These are phyloP conservation scores for Acrobeloides nanus DNA, from an alignment of 2,888 invertebrate species.

Conservation along the genomic window DNA sequence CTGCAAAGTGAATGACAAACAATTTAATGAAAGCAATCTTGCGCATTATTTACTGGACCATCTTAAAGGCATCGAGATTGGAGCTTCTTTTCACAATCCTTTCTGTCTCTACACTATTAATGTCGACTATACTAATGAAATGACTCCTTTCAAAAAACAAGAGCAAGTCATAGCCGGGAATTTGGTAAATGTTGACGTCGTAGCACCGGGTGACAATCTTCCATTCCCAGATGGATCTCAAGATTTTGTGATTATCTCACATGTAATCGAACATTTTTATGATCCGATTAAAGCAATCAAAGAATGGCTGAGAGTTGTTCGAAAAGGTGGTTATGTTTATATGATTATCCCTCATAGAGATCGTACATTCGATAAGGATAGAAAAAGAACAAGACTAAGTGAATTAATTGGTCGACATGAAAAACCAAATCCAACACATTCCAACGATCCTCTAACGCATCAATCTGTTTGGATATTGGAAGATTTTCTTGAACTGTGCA, in stretches of 20 bases:
- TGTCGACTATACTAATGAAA: slow-evolving; percentile 5
- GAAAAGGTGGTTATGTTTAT: slow-evolving; percentile 11
- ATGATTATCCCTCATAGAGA: slow-evolving; percentile 16
- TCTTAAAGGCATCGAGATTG: slow-evolving; percentile 10
- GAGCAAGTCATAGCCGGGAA: neutral
- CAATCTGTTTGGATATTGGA: slow-evolving; percentile 12
- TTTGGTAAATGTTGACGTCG: slow-evolving; percentile 1
- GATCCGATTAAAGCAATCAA: slow-evolving; percentile 14
- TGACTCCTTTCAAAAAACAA: slow-evolving; percentile 1
- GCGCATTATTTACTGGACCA: slow-evolving; percentile 8
- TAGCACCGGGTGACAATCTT: slow-evolving; percentile 10
- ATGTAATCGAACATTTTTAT: slow-evolving; percentile 16
- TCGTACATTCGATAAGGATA: slow-evolving; percentile 4
- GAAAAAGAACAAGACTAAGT: slow-evolving; percentile 10
- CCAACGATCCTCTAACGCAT: slow-evolving; percentile 2
- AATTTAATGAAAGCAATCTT: slow-evolving; percentile 10
- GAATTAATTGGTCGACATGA: slow-evolving; percentile 12
- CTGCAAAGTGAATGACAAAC: too few species aligned
- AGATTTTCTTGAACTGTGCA: slow-evolving; percentile 6
- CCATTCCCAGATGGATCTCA: slow-evolving; percentile 14
- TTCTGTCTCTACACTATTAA: slow-evolving; percentile 9
- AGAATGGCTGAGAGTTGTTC: slow-evolving; percentile 14
- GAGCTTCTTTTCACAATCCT: slow-evolving; percentile 7
- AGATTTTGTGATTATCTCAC: slow-evolving; percentile 16
- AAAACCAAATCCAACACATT: neutral